Percentiles rank a stretch among this genome's conserved stretches.
These are phyloP conservation scores for Dyspetes luteomarginatus DNA, from an alignment of 2,888 invertebrate genomes.

Conservation along the genomic window DNA sequence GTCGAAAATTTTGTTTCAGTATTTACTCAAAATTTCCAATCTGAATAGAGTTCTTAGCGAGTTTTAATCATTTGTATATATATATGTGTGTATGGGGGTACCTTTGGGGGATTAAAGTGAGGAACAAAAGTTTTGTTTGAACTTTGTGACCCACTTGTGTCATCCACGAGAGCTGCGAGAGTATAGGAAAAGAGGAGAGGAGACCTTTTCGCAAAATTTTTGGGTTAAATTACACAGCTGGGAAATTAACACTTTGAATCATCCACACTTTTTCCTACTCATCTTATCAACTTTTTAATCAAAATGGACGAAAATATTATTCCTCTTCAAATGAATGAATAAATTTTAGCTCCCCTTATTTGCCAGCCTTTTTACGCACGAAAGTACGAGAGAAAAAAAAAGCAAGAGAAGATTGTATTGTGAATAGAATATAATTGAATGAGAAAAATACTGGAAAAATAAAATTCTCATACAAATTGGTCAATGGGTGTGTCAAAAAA, in stretches of 20 bases:
- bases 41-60: slow-evolving; percentile 28
- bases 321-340: not conserved
- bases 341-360: not conserved
- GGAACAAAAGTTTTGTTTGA: slow-evolving; percentile 35
- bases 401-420: not conserved
- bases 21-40: slow-evolving; percentile 34
- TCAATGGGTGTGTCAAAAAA: not conserved
- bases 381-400: not conserved
- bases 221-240: slow-evolving; percentile 28
- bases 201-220: slow-evolving; percentile 11
- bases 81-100: not conserved
- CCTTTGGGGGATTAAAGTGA: not conserved
- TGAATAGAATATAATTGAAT: not conserved
- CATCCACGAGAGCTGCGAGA: not conserved
- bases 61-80: not conserved
- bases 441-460: not conserved
- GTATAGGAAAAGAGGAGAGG: not conserved
- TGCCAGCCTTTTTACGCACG: no score
- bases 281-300: no score
- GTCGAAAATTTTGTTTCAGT: slow-evolving; percentile 7
- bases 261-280: not conserved
- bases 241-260: slow-evolving; percentile 21
- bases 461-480: not conserved
- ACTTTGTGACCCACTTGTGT: slow-evolving; percentile 49
- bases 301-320: no score